Evolutionary conservation across 2,113 vertebrate genomes (phyloP).

Genomic region (Saccopteryx leptura): DNA sequence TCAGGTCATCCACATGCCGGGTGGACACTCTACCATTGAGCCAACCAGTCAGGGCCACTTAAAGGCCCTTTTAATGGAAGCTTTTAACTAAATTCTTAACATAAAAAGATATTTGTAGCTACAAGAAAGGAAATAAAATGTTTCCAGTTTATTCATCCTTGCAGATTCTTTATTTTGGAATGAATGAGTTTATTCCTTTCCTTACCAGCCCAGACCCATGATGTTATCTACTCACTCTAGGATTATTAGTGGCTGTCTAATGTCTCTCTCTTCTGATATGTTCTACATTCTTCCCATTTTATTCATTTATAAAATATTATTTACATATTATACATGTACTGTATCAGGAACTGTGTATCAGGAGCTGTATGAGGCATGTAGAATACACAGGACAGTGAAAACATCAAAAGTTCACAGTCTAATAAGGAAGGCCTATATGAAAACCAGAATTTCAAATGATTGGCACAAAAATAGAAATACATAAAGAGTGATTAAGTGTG

Average conservation of each 20-base stretch:
- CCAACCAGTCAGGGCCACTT: no score
- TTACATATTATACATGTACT: no score
- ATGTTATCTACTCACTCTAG: slow-evolving; percentile 11
- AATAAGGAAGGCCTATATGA: neutral
- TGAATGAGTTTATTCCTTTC: neutral
- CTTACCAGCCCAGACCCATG: neutral
- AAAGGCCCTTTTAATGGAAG: neutral
- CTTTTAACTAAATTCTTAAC: neutral
- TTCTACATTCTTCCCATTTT: neutral
- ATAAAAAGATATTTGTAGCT: slow-evolving; percentile 17
- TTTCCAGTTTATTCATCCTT: slow-evolving; percentile 24
- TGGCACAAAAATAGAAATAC: neutral
- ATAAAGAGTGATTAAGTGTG: neutral
- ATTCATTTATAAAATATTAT: neutral
- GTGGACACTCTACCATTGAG: no score
- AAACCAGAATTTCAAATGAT: neutral
- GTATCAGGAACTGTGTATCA: neutral
- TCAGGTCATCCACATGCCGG: no score
- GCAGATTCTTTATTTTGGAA: neutral
- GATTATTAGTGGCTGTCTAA: neutral
- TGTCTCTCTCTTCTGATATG: neutral
- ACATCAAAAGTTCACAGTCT: neutral
- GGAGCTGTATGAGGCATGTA: neutral
- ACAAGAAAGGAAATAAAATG: neutral
- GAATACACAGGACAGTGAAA: slow-evolving; percentile 4